Evolutionary conservation across 2,888 invertebrate species (phyloP), one percentile per base, ranked within the genome.

Genomic region (Ctenicera cuprea): DNA sequence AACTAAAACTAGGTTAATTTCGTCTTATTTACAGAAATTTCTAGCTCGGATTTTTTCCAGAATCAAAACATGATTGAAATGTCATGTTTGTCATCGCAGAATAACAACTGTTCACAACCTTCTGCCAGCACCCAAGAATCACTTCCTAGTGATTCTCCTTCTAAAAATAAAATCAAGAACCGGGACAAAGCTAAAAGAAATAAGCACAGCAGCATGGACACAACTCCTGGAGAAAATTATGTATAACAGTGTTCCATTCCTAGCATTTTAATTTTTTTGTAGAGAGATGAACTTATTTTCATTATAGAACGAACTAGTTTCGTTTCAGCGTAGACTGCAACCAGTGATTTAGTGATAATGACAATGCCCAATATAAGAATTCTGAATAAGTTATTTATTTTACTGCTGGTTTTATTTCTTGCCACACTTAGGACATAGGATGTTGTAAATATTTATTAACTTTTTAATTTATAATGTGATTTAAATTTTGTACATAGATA

Each of bases 1-100:
- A 82, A 87, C 86, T 87, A 85, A 87, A 87, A 86, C 86, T 86
- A 86, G 87, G 86, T 84, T 85, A 86, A 84, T 85, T 86, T 85
- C 85, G 81, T 86, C 86, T 87, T 86, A 83, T 86, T 87, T 87
- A 84, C 87, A 87, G 87, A 86, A 85, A 85, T 85, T 86, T 87
- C 87, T 87, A 87, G 87, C 85, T 87, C 86, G 87, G 86, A 86
- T 86, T 87, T 87, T 87, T 87, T 87, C 86, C 87, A 87, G 87
- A 88, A 87, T 85, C 88, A 88, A 86, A 89, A 88, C 85, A 87
- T 88, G 84, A 91, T 92, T 82, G 92, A 93, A 88, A 92, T 93
- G 89, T 92, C 93, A 61, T 92, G 92, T 86, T 87, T 93, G 80
- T 85, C 88, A 76, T 86, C 88, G 41, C 92, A 92, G 83, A 93